Percentiles rank a stretch among this genome's conserved stretches.
Conservation (phyloP, 1,140 invertebrate genomes). For the Drosophila serrata region DNA sequence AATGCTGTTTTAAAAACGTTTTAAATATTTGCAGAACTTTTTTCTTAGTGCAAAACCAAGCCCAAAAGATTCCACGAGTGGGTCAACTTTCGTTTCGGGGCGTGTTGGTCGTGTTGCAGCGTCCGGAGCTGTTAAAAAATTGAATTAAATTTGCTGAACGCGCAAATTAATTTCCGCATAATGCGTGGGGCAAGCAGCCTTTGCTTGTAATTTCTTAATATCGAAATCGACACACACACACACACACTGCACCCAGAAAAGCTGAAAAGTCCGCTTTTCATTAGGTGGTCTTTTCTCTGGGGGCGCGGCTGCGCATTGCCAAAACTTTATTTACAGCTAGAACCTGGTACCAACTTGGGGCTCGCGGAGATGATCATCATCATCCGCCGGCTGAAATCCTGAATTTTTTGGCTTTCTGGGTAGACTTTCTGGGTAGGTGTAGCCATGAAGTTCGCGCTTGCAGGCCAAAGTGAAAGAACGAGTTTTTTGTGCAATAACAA, state of each 20-base stretch:
- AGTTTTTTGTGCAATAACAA: constrained; percentile 71
- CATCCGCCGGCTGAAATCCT: constrained; percentile 17
- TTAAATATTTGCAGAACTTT: too few species aligned
- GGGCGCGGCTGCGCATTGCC: constrained; percentile 64
- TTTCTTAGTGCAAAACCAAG: constrained; percentile 9
- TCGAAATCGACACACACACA: constrained; percentile 55
- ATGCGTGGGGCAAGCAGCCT: constrained; percentile 63
- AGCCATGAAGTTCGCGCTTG: constrained; percentile 83
- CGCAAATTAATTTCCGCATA: constrained; percentile 69
- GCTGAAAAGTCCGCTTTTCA: constrained; percentile 44
- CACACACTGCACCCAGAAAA: constrained; percentile 61
- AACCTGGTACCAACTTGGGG: constrained; percentile 37
- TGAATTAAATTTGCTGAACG: constrained; percentile 73
- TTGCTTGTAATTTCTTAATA: constrained; percentile 77
- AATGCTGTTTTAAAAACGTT: too few species aligned
- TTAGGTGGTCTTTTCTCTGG: constrained; percentile 68
- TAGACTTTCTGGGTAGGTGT: constrained; percentile 74
- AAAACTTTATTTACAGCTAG: constrained; percentile 81
- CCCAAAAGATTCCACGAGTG: constrained; percentile 46
- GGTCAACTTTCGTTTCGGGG: constrained; percentile 76
- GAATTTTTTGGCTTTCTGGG: constrained; percentile 25
- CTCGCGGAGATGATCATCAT: constrained; percentile 61
- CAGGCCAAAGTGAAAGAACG: constrained; percentile 80
- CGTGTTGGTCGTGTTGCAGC: constrained; percentile 33
- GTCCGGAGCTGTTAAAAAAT: constrained; percentile 56